Percentiles rank a stretch among this genome's conserved stretches.
Conservation (phyloP, 2,113 vertebrate species). For the Theristicus caerulescens region DNA sequence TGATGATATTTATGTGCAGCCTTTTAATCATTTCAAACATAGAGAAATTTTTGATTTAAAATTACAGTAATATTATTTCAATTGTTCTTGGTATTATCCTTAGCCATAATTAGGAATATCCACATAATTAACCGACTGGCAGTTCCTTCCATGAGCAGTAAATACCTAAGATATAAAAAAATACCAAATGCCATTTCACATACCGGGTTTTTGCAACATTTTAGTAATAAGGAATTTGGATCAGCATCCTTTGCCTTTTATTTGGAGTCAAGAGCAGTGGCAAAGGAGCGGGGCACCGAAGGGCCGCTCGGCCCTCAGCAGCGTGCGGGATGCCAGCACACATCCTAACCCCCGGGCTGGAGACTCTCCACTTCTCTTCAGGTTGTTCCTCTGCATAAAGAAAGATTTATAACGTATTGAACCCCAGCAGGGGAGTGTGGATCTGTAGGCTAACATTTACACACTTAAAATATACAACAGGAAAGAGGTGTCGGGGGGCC, state of each 20-base stretch:
- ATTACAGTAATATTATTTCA: conserved; percentile 26
- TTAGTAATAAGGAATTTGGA: too few species aligned
- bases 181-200: background rate
- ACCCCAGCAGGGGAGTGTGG: fast-evolving
- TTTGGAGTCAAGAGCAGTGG: fast-evolving
- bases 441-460: background rate
- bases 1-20: background rate
- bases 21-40: conserved; percentile 5
- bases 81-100: conserved; percentile 41
- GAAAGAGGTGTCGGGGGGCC: fast-evolving
- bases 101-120: conserved; percentile 17
- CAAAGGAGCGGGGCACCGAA: fast-evolving
- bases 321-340: background rate
- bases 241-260: fast-evolving
- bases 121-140: background rate
- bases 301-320: too few species aligned
- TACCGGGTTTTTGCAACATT: fast-evolving
- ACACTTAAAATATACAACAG: fast-evolving
- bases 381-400: background rate
- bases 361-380: background rate
- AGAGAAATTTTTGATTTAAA: conserved; percentile 32
- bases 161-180: background rate
- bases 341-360: background rate
- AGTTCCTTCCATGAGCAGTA: background rate
- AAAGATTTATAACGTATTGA: fast-evolving